phyloP scores from a whole-genome alignment of 2,113 vertebrate genomes.

The Piaya cayana region DNA sequence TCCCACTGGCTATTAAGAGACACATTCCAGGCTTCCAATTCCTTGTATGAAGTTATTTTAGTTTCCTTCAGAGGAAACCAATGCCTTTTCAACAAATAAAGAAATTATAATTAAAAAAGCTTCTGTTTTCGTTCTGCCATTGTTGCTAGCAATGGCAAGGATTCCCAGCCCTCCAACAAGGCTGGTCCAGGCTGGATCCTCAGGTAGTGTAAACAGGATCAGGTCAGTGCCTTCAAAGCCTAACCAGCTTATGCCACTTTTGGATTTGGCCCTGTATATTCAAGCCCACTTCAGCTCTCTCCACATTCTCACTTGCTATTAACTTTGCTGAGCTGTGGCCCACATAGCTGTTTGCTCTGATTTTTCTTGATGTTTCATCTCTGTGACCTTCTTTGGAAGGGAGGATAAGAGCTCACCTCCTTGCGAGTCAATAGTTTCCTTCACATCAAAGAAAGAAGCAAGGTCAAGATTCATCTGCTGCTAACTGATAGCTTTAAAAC shows the following conservation, averaged over 20 bases:
- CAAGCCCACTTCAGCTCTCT: neutral
- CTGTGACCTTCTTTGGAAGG: conserved; percentile 19
- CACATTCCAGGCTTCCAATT: conserved; percentile 17
- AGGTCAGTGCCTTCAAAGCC: conserved; percentile 11
- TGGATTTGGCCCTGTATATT: neutral
- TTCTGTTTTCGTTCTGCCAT: neutral
- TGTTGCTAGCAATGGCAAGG: neutral
- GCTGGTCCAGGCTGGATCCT: neutral
- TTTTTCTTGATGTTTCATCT: conserved; percentile 6
- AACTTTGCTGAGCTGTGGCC: neutral
- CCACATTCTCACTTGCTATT: neutral
- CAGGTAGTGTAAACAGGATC: neutral
- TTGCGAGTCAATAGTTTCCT: neutral
- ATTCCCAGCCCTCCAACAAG: neutral
- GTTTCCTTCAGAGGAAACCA: conserved; percentile 27
- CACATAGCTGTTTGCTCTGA: neutral
- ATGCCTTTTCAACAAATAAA: conserved; percentile 31
- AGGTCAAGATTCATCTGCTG: conserved; percentile 28
- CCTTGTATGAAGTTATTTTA: conserved; percentile 3
- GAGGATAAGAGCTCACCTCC: neutral
- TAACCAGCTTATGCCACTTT: neutral
- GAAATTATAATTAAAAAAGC: neutral
- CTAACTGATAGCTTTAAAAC: conserved; percentile 10
- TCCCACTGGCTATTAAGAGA: conserved; percentile 8
- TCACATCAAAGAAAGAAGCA: neutral